phyloP scores from a whole-genome alignment of 23 tunicate species.

The Oikopleura vanhoeffeni region DNA sequence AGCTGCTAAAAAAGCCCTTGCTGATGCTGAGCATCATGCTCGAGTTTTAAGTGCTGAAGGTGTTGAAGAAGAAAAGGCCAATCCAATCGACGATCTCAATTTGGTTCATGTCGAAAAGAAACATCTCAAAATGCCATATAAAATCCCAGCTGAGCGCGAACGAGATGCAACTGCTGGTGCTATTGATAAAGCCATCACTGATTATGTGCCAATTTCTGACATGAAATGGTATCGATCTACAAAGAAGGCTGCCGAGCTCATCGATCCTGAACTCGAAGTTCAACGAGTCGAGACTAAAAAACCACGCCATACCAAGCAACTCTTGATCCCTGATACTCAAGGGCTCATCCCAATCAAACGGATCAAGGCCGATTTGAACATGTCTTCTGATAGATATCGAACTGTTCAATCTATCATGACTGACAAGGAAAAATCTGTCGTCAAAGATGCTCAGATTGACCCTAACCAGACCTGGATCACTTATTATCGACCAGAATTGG shows the following conservation, averaged over 20 bases:
- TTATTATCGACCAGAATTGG: constrained; percentile 27
- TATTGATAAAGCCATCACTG: constrained; percentile 13
- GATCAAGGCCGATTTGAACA: constrained; percentile 4
- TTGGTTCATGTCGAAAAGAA: constrained; percentile 18
- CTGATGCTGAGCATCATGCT: constrained; percentile 33
- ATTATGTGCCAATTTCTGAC: constrained; percentile 59
- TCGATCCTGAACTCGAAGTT: neutral
- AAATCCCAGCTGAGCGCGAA: constrained; percentile 39
- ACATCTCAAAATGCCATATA: constrained; percentile 62
- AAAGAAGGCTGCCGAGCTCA: neutral
- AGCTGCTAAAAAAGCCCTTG: constrained; percentile 48
- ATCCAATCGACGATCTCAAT: constrained; percentile 16
- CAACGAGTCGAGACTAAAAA: neutral
- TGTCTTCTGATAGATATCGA: neutral
- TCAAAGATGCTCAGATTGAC: neutral
- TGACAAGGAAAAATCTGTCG: neutral
- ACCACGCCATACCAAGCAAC: constrained; percentile 19
- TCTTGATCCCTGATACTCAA: constrained; percentile 48
- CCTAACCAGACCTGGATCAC: neutral
- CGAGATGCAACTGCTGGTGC: constrained; percentile 26
- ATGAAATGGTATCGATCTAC: constrained; percentile 51
- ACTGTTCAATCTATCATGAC: neutral
- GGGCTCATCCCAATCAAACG: constrained; percentile 60
- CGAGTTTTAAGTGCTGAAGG: constrained; percentile 25
- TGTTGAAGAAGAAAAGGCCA: constrained; percentile 26